Evolutionary conservation across 2,888 invertebrate species (phyloP).

Genomic region (Cylindroiulus punctatus): DNA sequence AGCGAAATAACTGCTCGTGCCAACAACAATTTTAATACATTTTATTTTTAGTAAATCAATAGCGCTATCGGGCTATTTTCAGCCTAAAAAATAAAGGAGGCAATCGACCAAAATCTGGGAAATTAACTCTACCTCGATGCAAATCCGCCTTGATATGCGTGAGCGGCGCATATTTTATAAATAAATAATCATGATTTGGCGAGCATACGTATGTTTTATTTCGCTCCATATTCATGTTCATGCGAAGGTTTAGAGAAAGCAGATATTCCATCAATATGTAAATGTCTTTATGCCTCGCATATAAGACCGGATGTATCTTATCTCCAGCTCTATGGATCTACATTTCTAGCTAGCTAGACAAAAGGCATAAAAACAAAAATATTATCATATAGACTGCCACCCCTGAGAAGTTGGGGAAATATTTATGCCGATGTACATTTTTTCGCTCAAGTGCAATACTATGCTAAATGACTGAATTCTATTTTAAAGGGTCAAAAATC

Average conservation of each 20-base stretch:
- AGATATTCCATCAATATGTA: slow-evolving; percentile 29
- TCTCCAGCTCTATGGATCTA: background rate
- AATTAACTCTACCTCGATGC: background rate
- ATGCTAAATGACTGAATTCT: background rate
- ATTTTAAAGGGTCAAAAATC: background rate
- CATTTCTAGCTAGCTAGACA: background rate
- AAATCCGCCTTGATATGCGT: background rate
- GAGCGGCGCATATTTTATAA: background rate
- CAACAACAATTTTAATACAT: background rate
- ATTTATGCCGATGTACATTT: background rate
- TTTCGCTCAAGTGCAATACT: background rate
- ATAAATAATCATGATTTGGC: slow-evolving; percentile 27
- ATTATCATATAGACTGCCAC: slow-evolving; percentile 29
- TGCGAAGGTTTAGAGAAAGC: background rate
- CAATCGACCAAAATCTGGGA: slow-evolving; percentile 13
- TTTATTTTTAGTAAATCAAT: slow-evolving; percentile 26
- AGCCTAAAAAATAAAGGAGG: background rate
- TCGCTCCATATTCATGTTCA: background rate
- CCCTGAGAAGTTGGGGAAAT: background rate
- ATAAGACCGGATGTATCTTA: background rate
- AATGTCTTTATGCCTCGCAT: background rate
- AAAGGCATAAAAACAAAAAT: background rate
- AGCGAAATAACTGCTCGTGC: background rate
- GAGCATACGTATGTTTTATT: background rate
- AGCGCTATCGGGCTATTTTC: background rate